Percentiles rank a stretch among this genome's conserved stretches.
phyloP scores from a whole-genome alignment of 2,888 invertebrate genomes.

The Drosophila rubida region DNA sequence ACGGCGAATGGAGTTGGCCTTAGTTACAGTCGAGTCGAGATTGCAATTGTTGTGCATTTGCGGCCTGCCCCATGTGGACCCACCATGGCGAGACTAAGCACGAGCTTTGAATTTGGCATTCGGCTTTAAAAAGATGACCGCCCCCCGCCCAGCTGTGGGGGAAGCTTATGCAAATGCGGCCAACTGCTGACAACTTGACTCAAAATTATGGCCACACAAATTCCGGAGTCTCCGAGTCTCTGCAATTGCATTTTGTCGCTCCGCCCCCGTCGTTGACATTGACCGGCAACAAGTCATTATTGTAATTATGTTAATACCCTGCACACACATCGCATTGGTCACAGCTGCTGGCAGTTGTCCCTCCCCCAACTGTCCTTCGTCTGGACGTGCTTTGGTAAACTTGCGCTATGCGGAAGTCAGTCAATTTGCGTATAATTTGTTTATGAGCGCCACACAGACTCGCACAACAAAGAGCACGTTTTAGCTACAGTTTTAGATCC shows the following conservation, averaged over 20 bases:
- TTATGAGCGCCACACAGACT: slow-evolving; percentile 52
- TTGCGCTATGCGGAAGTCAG: slow-evolving; percentile 51
- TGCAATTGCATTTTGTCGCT: slow-evolving; percentile 35
- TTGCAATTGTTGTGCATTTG: slow-evolving; percentile 53
- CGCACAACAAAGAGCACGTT: slow-evolving; percentile 4
- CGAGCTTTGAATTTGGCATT: neutral
- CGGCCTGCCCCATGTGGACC: slow-evolving; percentile 18
- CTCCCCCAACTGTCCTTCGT: slow-evolving; percentile 3
- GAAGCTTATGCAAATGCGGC: slow-evolving; percentile 44
- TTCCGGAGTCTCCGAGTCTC: slow-evolving; percentile 37
- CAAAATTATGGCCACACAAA: slow-evolving; percentile 57
- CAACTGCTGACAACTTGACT: slow-evolving; percentile 51
- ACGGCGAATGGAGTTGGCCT: slow-evolving; percentile 34
- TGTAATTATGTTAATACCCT: slow-evolving; percentile 72
- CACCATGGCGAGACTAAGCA: neutral
- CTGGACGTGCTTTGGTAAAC: slow-evolving; percentile 31
- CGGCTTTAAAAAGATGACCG: slow-evolving; percentile 28
- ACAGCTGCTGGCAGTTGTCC: neutral
- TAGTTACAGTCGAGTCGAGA: neutral
- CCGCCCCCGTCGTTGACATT: slow-evolving; percentile 24
- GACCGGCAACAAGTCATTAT: slow-evolving; percentile 74
- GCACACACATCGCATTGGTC: slow-evolving; percentile 9
- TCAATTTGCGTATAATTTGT: slow-evolving; percentile 74
- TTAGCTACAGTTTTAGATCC: neutral
- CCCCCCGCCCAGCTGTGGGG: neutral